phyloP scores from a whole-genome alignment of 64 coral and sea anemone species.

The Montipora foliosa region DNA sequence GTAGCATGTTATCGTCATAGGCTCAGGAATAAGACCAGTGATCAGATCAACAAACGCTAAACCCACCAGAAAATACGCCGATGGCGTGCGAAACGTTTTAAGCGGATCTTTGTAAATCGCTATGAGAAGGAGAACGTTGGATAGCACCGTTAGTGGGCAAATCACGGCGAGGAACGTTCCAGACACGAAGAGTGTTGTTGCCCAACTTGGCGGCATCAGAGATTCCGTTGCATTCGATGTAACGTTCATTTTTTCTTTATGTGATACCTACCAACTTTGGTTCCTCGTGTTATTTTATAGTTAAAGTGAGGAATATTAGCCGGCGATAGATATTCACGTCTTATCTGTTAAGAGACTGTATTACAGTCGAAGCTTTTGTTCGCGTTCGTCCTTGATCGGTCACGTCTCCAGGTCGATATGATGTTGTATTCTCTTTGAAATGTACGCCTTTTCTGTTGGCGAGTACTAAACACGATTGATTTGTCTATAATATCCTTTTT shows the following conservation, averaged over 20 bases:
- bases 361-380: too few species aligned
- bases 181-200: not conserved
- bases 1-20: constrained; percentile 49
- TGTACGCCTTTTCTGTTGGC: too few species aligned
- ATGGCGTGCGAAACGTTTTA: constrained; percentile 69
- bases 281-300: too few species aligned
- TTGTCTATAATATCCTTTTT: too few species aligned
- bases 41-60: constrained; percentile 70
- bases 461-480: too few species aligned
- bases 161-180: constrained; percentile 51
- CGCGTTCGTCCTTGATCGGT: too few species aligned
- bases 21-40: constrained; percentile 66
- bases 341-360: too few species aligned
- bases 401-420: too few species aligned
- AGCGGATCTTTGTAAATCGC: constrained; percentile 71
- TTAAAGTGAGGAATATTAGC: too few species aligned
- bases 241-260: not conserved
- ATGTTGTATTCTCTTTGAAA: too few species aligned
- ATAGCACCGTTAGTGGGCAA: constrained; percentile 49
- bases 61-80: constrained; percentile 74
- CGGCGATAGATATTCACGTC: too few species aligned
- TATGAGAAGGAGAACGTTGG: constrained; percentile 62
- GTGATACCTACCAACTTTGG: too few species aligned
- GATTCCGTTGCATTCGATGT: not conserved
- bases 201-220: not conserved